Base-by-base conservation (phyloP, 2,888 invertebrate genomes). In the Eutolmus rufibarbis region DNA sequence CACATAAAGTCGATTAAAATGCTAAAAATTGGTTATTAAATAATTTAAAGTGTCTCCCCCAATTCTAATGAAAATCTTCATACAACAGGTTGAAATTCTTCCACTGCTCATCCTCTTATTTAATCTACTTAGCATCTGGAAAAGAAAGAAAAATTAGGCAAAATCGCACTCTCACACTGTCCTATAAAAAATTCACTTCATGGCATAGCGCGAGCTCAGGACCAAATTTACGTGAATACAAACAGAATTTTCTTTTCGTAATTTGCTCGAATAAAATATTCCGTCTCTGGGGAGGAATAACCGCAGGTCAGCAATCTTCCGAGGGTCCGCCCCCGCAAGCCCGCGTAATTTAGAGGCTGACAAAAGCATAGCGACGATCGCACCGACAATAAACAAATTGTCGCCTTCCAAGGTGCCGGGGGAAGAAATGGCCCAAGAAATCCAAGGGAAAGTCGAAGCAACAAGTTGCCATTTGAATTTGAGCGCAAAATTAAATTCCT, bases 391-490 rank as follows among this genome's bases (percentile, higher is more conserved):
- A 66, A 66, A 66, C 66, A 66, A 66, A 66, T 66, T 66, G 28
- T 23, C 66, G 66, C 14, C 66, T 66, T 23, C 28, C 19, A n/a
- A 16, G 19, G 2, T 19, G 9, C 19, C 9, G 66, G 66, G 7
- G 19, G 28, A 7, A 51, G 19, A 16, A 7, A 51, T n/a, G 0
- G 43, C 43, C 43, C 43, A 16, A 51, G 51, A 51, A 51, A 51
- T 5, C 28, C 19, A 9, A 0, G 12, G 9, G 43, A 46, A 46
- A 46, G 2, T 23, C 66, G 23, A 4, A 66, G 76, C 76, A 76
- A 76, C 76, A 76, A 40, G 76, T 76, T 76, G 14, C 43, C 19
- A 78, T 78, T 37, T 78, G 40, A 43, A 78, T 78, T 78, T 78
- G 76, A 43, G 37, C 37, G 43, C 19, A 78, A 37, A 78, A 40